Evolutionary conservation across 2,113 vertebrate genomes (phyloP), one percentile per base, ranked within the genome.

Genomic region (Procavia capensis): DNA sequence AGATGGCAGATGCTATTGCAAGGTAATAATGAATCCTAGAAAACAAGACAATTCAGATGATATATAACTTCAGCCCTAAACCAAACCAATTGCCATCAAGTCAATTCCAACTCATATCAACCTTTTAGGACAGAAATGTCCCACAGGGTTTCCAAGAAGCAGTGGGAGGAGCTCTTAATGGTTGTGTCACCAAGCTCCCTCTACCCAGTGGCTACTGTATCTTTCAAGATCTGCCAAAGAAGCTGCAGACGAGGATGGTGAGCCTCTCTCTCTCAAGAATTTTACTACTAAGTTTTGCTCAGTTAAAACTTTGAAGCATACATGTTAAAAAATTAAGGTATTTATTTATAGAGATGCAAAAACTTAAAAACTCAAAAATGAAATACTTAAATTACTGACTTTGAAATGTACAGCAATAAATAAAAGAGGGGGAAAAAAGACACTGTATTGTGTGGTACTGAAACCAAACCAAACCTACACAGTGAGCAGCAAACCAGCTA

Each of bases 251-350:
- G 2, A n/a, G 16, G 17, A 90, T 0, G 34, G 50, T 54, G 50
- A 54, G 50, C 14, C 50, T 54, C 50, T 54, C 3, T 85, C 82
- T 89, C 88, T 41, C 84, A 24, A 29, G 25, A 83, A 25, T 88
- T 90, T 82, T 34, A 80, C 61, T 41, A 78, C 85, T 54, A 85
- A 80, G 66, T 75, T 22, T 85, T 54, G 39, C 25, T 95, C 41
- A 34, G 57, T 91, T 90, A 87, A 93, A 88, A 36, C 31, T 95
- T 90, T 85, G 24, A 85, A 84, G 78, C 0, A 72, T 54, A 54
- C 34, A 66, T 91, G 57, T 70, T 84, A 91, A 96, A 50, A 95
- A 81, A 74, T 88, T 92, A 83, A 85, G n/a, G 54, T 45, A 76
- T 57, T 92, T 74, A 47, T 24, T 93, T 81, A 92, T 25, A 93